Percentiles rank a stretch among this genome's conserved stretches.
Evolutionary conservation across 2,797 vertebrate genomes (phyloP).

Genomic region (Yasuhikotakia modesta): DNA sequence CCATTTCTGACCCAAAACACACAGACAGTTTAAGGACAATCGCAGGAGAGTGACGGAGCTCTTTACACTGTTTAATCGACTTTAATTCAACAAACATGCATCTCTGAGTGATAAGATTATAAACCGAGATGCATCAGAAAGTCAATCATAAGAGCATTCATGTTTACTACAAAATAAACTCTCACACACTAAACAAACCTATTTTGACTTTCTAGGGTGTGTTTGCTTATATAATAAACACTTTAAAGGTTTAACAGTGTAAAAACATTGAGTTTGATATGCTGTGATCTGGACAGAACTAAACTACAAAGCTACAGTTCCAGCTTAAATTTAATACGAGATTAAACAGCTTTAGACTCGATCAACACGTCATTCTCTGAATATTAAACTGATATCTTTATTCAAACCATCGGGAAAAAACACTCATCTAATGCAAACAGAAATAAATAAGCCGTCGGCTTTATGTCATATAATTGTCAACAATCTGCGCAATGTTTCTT

Average conservation of each 20-base stretch:
- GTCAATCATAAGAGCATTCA: no score
- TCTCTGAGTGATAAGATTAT: neutral
- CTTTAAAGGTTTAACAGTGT: neutral
- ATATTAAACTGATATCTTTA: neutral
- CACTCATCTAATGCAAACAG: slow-evolving; percentile 13
- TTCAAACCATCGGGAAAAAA: neutral
- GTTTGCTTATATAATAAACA: neutral
- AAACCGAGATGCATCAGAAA: no score
- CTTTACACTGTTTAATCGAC: neutral
- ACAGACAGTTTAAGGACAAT: slow-evolving; percentile 26
- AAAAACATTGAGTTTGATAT: neutral
- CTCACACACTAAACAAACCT: neutral
- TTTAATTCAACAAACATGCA: neutral
- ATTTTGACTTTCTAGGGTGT: neutral
- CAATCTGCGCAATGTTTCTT: neutral
- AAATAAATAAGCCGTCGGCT: slow-evolving; percentile 1
- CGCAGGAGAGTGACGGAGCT: neutral
- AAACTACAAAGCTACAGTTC: neutral
- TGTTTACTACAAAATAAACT: neutral
- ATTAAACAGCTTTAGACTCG: neutral
- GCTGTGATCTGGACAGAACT: neutral
- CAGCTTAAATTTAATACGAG: neutral
- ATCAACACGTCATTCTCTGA: slow-evolving; percentile 1
- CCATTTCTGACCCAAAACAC: slow-evolving; percentile 84
- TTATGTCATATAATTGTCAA: neutral